These are phyloP conservation scores for Tenodera sinensis DNA, from an alignment of 2,888 invertebrate species.

Conservation along the genomic window DNA sequence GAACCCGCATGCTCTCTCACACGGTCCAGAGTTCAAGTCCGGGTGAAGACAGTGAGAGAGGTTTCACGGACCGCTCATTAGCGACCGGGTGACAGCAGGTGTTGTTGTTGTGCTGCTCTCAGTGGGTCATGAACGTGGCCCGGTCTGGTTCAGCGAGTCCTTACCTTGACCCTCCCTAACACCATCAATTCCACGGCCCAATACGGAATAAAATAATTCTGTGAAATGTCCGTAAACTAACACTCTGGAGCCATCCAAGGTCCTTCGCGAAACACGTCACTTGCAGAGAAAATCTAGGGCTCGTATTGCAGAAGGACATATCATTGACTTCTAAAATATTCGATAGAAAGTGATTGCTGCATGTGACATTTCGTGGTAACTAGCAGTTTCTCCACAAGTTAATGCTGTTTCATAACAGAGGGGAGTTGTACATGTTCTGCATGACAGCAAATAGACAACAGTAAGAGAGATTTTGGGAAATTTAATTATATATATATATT, in stretches of 20 bases:
- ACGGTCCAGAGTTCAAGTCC: not conserved
- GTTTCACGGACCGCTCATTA: not conserved
- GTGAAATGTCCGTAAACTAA: not conserved
- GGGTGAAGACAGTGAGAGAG: not conserved
- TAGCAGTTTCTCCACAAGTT: not conserved
- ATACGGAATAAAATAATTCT: not conserved
- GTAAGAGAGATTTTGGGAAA: not conserved
- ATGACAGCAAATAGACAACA: not conserved
- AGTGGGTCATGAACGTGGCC: not conserved
- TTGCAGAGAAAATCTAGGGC: not conserved
- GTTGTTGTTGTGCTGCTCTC: not conserved
- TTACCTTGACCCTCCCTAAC: not conserved
- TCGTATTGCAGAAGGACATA: not conserved
- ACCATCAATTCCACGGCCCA: not conserved
- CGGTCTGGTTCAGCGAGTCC: not conserved
- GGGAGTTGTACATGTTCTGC: not conserved
- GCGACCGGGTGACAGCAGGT: not conserved
- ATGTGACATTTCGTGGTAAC: not conserved
- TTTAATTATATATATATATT: no score
- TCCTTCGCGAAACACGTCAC: not conserved
- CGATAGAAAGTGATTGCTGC: not conserved
- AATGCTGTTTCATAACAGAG: not conserved
- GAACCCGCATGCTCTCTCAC: not conserved
- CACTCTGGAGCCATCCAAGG: not conserved
- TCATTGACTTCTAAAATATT: not conserved